Percentiles rank a stretch among this genome's conserved stretches.
Evolutionary conservation across 2,888 invertebrate genomes (phyloP).

Genomic region (Cerastis rubricosa): DNA sequence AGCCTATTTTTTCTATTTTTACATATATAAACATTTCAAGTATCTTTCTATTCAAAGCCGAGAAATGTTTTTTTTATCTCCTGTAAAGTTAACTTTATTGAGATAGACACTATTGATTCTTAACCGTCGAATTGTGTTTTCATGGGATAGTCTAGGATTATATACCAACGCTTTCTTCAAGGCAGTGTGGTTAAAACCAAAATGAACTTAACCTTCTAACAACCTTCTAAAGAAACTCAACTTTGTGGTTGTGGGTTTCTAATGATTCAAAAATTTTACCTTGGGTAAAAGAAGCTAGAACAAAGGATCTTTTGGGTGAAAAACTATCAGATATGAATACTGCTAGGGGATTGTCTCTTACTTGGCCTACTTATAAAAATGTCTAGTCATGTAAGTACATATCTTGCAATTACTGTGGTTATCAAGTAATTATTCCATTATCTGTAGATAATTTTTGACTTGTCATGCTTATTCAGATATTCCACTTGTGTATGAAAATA

Average conservation of each 20-base stretch:
- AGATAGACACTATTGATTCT: too few species aligned
- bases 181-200: background rate
- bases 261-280: background rate
- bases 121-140: background rate
- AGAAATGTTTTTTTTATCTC: slow-evolving; percentile 21
- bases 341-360: background rate
- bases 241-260: background rate
- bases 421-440: slow-evolving; percentile 32
- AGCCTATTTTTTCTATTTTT: too few species aligned
- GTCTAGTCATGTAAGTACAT: slow-evolving; percentile 10
- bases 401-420: slow-evolving; percentile 9
- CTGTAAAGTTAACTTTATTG: background rate
- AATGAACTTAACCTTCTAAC: too few species aligned
- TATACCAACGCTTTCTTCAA: background rate
- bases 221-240: too few species aligned
- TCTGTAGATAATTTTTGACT: slow-evolving; percentile 19
- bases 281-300: background rate
- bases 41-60: slow-evolving; percentile 3
- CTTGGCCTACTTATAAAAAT: slow-evolving; percentile 1
- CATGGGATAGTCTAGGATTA: background rate
- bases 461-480: slow-evolving; percentile 26
- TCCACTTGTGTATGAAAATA: background rate
- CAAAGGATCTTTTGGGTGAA: background rate
- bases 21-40: background rate
- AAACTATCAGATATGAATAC: background rate